Evolutionary conservation across 2,113 vertebrate species (phyloP).

Genomic region (Periophthalmus modestus): DNA sequence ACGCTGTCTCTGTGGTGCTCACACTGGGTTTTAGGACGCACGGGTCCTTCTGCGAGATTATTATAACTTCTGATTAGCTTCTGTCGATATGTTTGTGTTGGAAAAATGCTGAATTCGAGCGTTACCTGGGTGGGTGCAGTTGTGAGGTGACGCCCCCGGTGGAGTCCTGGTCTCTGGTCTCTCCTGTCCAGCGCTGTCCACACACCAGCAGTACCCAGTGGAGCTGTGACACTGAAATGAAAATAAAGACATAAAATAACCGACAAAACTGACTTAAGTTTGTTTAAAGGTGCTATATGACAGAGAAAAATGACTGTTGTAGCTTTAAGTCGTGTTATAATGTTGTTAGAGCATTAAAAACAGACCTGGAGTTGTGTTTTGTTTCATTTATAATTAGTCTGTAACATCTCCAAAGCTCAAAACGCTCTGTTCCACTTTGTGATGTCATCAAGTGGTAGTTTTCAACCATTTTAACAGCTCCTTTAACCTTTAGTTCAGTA

Average conservation of each 20-base stretch:
- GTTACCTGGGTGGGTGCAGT: slow-evolving; percentile 78
- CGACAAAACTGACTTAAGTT: not conserved
- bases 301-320: too few species aligned
- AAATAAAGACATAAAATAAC: not conserved
- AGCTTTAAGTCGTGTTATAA: too few species aligned
- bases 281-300: too few species aligned
- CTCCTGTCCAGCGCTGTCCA: slow-evolving; percentile 76
- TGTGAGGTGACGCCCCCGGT: slow-evolving; percentile 48
- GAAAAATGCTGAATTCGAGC: not conserved
- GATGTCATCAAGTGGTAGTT: too few species aligned
- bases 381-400: too few species aligned
- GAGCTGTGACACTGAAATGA: slow-evolving; percentile 75
- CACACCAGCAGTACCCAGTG: slow-evolving; percentile 85
- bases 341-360: too few species aligned
- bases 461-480: too few species aligned
- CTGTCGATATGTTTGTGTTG: not conserved
- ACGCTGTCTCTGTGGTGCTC: slow-evolving; percentile 61
- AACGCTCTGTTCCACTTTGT: too few species aligned
- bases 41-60: slow-evolving; percentile 12
- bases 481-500: too few species aligned
- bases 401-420: too few species aligned
- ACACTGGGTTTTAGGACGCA: slow-evolving; percentile 60
- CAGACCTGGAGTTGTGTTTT: too few species aligned
- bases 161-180: slow-evolving; percentile 73
- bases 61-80: not conserved